Base-by-base conservation (phyloP, 1,140 invertebrate species). In the Lamellibrachia luymesi region DNA sequence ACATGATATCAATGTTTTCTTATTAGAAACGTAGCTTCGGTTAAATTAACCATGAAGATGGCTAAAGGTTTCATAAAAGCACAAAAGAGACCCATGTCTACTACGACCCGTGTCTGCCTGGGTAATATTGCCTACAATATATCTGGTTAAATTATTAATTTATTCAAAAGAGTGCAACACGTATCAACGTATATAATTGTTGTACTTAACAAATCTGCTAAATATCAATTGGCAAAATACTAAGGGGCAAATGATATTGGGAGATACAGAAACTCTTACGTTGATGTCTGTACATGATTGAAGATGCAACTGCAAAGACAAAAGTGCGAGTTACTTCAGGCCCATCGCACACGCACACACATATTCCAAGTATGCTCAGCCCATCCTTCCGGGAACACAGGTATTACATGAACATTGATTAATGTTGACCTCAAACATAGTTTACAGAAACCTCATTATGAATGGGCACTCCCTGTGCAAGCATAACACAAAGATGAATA, bases 281-380 rank as follows among this genome's bases (percentile, higher is more conserved):
- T 95, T 95, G 51, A 96, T 95, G 92, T 96, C 95, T 49, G 95
- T 94, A 93, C 95, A 96, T 27, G 94, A 92, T 90, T 95, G 95
- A 27, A 96, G 93, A 92, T 94, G 94, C n/a, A 96, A 91, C 95
- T 96, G 95, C 93, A 95, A 95, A n/a, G 80, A 64, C 17, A 91
- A 92, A 92, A 5, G 25, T 38, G 27, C 6, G 50, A 91, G 50
- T 80, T 8, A 80, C 64, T 17, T 13, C 64, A 80, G 64, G 7
- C 13, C 13, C 5, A 80, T 17, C 13, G n/a, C n/a, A n/a, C n/a
- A 80, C 7, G 17, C 64, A 80, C 64, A 17, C 64, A 17, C 13
- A 22, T 80, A 22, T 22, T 80, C 8, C 25, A 6, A 80, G 25
- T 80, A 80, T 17, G 13, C 2, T 80, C 4, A 80, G 64, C 64